Evolutionary conservation across 2,113 vertebrate genomes (phyloP).

Genomic region (Ophthalmolycus amberensis): DNA sequence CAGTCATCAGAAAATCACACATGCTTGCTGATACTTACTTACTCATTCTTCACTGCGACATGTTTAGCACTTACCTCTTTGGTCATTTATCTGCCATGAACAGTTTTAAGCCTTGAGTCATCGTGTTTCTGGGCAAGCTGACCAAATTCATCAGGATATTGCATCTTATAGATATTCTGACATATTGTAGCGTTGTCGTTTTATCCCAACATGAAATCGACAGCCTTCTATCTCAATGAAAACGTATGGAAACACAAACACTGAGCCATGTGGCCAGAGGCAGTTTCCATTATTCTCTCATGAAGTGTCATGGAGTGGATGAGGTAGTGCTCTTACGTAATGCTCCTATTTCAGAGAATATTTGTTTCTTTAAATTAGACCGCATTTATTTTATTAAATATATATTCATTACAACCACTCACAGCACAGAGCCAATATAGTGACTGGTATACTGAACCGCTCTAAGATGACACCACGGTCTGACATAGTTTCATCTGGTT

Average conservation of each 20-base stretch:
- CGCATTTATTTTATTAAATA: conserved; percentile 30
- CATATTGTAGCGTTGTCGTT: conserved; percentile 17
- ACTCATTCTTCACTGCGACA: neutral
- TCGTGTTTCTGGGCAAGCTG: conserved; percentile 28
- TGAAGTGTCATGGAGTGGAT: conserved; percentile 28
- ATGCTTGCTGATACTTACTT: neutral
- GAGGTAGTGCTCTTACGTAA: conserved; percentile 30
- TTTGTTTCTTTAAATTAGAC: conserved; percentile 44
- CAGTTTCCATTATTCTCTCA: conserved; percentile 51
- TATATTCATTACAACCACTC: conserved; percentile 13
- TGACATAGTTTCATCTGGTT: neutral
- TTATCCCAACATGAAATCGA: conserved; percentile 49
- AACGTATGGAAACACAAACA: conserved; percentile 70
- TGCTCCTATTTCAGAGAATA: conserved; percentile 22
- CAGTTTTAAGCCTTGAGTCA: conserved; percentile 21
- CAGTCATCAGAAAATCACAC: neutral
- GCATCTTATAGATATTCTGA: conserved; percentile 29
- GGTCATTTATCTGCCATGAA: conserved; percentile 26
- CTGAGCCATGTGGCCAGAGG: conserved; percentile 25
- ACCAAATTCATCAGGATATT: conserved; percentile 14
- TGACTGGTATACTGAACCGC: neutral
- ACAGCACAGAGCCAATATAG: neutral
- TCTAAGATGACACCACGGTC: neutral
- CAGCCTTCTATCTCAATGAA: conserved; percentile 57
- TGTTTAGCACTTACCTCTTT: conserved; percentile 40